Conservation (phyloP, 2,113 vertebrate genomes). For the Hippocampus guttulatus region DNA sequence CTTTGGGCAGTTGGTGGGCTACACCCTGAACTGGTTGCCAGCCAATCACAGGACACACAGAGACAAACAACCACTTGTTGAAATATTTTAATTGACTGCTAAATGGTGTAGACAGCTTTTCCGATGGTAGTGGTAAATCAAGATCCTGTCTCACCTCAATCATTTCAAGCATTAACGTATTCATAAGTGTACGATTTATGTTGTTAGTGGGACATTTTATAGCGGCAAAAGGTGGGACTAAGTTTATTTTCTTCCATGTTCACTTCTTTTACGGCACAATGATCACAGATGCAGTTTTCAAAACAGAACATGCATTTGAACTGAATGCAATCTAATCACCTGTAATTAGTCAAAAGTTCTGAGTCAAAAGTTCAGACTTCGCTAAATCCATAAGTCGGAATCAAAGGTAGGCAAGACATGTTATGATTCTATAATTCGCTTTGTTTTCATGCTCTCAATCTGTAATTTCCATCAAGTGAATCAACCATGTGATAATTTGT, state of each 20-base stretch:
- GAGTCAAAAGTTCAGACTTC: background rate
- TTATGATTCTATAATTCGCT: background rate
- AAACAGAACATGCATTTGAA: background rate
- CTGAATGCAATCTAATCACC: background rate
- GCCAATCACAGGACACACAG: too few relatives aligned
- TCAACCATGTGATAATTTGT: background rate
- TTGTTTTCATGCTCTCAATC: background rate
- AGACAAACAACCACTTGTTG: too few relatives aligned
- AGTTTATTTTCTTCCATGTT: background rate
- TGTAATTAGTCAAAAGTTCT: background rate
- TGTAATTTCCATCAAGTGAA: background rate
- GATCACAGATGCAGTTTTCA: background rate
- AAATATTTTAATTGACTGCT: too few relatives aligned
- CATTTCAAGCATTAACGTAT: too few relatives aligned
- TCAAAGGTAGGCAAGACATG: background rate
- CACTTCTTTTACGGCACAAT: background rate
- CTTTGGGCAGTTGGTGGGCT: too few relatives aligned
- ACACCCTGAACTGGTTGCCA: too few relatives aligned
- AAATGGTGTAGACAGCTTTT: too few relatives aligned
- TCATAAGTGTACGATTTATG: background rate
- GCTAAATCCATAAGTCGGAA: background rate
- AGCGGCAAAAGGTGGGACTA: background rate
- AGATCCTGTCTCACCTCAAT: too few relatives aligned
- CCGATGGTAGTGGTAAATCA: too few relatives aligned
- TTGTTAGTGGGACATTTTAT: background rate